Evolutionary conservation across 2,888 invertebrate genomes (phyloP).

Genomic region (Xanthorhoe spadicearia): DNA sequence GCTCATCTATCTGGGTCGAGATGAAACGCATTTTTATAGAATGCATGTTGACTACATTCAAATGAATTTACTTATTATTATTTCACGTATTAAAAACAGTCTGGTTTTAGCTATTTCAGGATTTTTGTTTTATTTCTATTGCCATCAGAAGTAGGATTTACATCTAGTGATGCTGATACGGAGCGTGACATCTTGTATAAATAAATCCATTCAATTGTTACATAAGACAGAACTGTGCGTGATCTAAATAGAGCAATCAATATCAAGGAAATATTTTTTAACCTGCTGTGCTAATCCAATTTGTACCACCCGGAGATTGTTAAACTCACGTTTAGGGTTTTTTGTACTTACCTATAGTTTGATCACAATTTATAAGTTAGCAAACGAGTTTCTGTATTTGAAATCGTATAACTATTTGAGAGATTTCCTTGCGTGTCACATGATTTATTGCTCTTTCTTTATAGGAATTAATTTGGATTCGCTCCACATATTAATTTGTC

Average conservation of each 20-base stretch:
- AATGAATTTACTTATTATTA: too few relatives aligned
- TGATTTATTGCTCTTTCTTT: background rate
- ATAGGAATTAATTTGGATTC: background rate
- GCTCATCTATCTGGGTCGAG: slow-evolving; percentile 24
- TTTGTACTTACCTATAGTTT: background rate
- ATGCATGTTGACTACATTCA: too few relatives aligned
- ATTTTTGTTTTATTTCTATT: too few relatives aligned
- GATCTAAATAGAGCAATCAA: background rate
- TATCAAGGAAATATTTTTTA: background rate
- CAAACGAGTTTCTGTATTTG: background rate
- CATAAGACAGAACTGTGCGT: background rate
- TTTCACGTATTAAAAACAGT: too few relatives aligned
- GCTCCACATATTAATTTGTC: background rate
- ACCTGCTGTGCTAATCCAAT: background rate
- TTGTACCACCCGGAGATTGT: background rate
- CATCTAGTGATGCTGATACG: too few relatives aligned
- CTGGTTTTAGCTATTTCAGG: too few relatives aligned
- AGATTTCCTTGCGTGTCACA: background rate
- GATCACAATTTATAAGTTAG: background rate
- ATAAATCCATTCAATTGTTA: background rate
- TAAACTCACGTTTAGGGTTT: background rate
- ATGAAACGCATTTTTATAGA: slow-evolving; percentile 20
- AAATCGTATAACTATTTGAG: background rate
- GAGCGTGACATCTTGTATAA: background rate
- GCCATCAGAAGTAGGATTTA: too few relatives aligned